A percentile compares a stretch with the other conserved stretches of the same genome.
Conservation (phyloP, 2,888 invertebrate species). For the Cheilosia impressa region DNA sequence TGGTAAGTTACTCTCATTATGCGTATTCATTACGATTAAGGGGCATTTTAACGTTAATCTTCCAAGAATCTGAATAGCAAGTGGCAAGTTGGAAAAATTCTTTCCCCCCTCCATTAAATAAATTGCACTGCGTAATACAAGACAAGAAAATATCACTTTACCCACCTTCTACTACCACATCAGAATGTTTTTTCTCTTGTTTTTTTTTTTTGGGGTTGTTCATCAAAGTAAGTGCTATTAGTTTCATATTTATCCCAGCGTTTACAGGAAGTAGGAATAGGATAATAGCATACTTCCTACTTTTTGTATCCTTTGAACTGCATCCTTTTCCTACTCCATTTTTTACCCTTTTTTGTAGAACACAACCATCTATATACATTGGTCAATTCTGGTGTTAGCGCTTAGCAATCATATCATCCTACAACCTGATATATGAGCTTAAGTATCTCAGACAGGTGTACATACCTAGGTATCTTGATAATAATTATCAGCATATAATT, state of each 20-base stretch:
- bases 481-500: constrained; percentile 59
- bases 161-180: background rate
- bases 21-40: constrained; percentile 38
- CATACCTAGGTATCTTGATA: constrained; percentile 21
- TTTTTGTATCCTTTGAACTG: constrained; percentile 30
- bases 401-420: constrained; percentile 29
- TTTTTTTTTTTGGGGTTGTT: constrained; percentile 18
- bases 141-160: constrained; percentile 15
- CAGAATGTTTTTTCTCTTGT: background rate
- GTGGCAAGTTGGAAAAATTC: constrained; percentile 42
- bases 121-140: constrained; percentile 38
- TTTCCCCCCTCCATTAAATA: constrained; percentile 45
- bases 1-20: constrained; percentile 10
- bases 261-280: constrained; percentile 27
- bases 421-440: constrained; percentile 28
- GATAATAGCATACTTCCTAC: constrained; percentile 27
- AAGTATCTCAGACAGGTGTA: constrained; percentile 20
- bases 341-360: constrained; percentile 5
- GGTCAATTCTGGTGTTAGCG: constrained; percentile 3
- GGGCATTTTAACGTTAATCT: background rate
- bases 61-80: constrained; percentile 7
- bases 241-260: constrained; percentile 46
- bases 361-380: background rate
- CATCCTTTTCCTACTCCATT: constrained; percentile 41
- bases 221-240: constrained; percentile 60